Evolutionary conservation across 2,888 invertebrate species (phyloP).

Genomic region (Yponomeuta sedellus): DNA sequence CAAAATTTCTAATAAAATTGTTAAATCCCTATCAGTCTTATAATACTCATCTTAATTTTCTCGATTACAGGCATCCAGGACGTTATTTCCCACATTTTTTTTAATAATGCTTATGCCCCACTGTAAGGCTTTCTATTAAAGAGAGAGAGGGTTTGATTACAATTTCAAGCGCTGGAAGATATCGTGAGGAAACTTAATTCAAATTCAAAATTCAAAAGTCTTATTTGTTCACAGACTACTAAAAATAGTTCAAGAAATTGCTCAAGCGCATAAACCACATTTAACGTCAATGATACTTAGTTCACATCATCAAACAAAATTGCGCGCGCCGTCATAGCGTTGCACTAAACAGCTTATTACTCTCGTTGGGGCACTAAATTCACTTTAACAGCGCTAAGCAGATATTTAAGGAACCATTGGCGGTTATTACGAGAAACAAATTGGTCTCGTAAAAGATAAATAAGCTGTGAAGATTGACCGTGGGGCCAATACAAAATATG

Average conservation of each 20-base stretch:
- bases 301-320: slow-evolving; percentile 1
- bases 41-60: too few species aligned
- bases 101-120: too few species aligned
- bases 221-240: neutral
- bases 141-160: too few species aligned
- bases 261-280: neutral
- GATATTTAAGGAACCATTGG: slow-evolving; percentile 6
- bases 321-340: neutral
- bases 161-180: too few species aligned
- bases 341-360: neutral
- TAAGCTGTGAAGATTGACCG: neutral
- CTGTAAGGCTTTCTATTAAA: too few species aligned
- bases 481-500: too few species aligned
- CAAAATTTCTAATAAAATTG: too few species aligned
- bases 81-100: too few species aligned
- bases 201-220: too few species aligned
- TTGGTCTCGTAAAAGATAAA: slow-evolving; percentile 2
- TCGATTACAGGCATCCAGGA: too few species aligned
- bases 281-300: neutral
- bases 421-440: slow-evolving; percentile 1
- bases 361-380: neutral
- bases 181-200: too few species aligned
- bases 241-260: neutral
- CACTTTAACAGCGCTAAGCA: neutral
- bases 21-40: too few species aligned